Evolutionary conservation across 2,797 vertebrate genomes (phyloP).

Genomic region (Chelmon rostratus): DNA sequence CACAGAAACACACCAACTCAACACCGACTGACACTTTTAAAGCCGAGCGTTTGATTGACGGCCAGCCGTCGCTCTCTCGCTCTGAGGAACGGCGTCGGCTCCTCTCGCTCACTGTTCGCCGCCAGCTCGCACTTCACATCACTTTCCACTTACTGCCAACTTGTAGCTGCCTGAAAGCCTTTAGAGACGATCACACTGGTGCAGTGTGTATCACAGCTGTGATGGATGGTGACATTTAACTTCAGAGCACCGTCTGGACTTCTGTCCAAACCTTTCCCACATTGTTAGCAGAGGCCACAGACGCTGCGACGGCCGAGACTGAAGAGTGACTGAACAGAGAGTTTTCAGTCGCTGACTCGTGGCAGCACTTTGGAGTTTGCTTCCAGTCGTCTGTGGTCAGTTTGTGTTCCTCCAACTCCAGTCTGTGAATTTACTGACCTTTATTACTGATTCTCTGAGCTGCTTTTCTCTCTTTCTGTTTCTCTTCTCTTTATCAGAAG

Average conservation of each 20-base stretch:
- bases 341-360: no score
- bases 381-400: neutral
- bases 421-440: no score
- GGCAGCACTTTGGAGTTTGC: no score
- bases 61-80: constrained; percentile 14
- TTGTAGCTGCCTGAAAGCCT: neutral
- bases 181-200: neutral
- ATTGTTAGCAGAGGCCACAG: neutral
- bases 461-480: neutral
- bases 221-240: constrained; percentile 1
- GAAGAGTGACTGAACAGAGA: neutral
- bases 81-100: neutral
- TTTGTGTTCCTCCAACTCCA: no score
- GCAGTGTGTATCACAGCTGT: constrained; percentile 4
- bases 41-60: constrained; percentile 3
- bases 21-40: constrained; percentile 4
- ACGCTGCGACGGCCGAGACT: neutral
- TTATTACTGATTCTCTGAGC: no score
- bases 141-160: neutral
- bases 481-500: neutral
- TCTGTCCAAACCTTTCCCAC: neutral
- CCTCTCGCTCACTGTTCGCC: neutral
- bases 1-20: neutral
- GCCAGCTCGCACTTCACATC: neutral
- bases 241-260: neutral